Conservation (phyloP, 1,140 invertebrate genomes). For the Drosophila pseudoobscura region DNA sequence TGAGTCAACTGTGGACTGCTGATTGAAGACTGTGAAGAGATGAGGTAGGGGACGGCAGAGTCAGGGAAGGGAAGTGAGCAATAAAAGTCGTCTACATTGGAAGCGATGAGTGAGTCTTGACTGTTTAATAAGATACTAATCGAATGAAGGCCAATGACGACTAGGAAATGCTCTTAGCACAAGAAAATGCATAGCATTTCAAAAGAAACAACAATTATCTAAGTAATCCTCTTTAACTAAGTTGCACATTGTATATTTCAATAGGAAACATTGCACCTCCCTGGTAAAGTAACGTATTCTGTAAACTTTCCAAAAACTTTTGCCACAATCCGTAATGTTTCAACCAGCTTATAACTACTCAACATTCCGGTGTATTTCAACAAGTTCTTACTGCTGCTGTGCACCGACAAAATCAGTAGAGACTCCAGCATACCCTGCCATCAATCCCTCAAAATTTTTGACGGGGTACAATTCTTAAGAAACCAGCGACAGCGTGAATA, state of each 20-base stretch:
- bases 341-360: too few species aligned
- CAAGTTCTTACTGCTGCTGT: too few species aligned
- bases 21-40: constrained; percentile 28
- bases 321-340: too few species aligned
- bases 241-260: too few species aligned
- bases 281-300: too few species aligned
- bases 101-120: constrained; percentile 54
- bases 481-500: constrained; percentile 68
- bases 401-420: constrained; percentile 7
- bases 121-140: constrained; percentile 44
- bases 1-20: constrained; percentile 43
- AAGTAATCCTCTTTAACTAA: too few species aligned
- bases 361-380: too few species aligned
- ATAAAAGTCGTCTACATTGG: constrained; percentile 65
- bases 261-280: too few species aligned
- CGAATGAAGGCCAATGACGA: neutral
- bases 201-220: too few species aligned
- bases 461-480: constrained; percentile 37
- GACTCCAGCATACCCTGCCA: neutral
- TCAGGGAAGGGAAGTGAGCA: constrained; percentile 19
- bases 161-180: constrained; percentile 12
- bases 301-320: too few species aligned
- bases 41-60: neutral
- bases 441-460: constrained; percentile 4
- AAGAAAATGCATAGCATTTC: neutral